Evolutionary conservation across 2,797 vertebrate species (phyloP).

Genomic region (Poeciliopsis presidionis): DNA sequence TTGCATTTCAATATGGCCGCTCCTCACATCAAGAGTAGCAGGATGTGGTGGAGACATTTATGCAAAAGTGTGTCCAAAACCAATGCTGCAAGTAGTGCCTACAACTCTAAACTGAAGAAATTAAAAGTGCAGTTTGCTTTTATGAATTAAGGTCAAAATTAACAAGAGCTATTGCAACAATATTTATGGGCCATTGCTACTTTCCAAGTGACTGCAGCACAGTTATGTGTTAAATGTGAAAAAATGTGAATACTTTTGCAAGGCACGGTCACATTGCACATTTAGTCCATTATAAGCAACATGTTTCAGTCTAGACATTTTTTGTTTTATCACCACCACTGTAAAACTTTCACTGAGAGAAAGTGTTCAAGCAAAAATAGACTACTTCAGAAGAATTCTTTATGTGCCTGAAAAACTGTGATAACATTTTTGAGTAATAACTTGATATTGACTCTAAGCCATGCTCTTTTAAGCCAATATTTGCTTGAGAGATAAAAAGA

Average conservation of each 20-base stretch:
- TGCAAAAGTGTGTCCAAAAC: too few relatives aligned
- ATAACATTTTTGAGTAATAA: conserved; percentile 70
- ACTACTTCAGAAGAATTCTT: conserved; percentile 48
- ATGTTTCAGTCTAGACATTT: conserved; percentile 21
- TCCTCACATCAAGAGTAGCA: too few relatives aligned
- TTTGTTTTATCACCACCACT: conserved; percentile 22
- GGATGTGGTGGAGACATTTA: too few relatives aligned
- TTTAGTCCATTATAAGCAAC: conserved; percentile 40
- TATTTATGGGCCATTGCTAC: too few relatives aligned
- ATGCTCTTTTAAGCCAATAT: conserved; percentile 66
- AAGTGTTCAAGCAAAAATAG: conserved; percentile 40
- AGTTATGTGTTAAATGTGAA: neutral
- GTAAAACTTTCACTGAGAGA: conserved; percentile 35
- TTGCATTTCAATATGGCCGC: too few relatives aligned
- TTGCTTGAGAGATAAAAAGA: conserved; percentile 70
- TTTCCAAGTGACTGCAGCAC: too few relatives aligned
- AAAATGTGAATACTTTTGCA: neutral
- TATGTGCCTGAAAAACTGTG: conserved; percentile 68
- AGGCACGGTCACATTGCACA: conserved; percentile 1
- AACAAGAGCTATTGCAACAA: too few relatives aligned
- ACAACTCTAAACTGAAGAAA: too few relatives aligned
- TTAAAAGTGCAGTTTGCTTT: too few relatives aligned
- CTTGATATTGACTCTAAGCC: conserved; percentile 70
- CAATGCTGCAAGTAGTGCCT: too few relatives aligned
- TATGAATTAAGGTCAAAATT: too few relatives aligned